These are phyloP conservation scores for Nannobrachium achirus DNA, from an alignment of 2,113 vertebrate genomes.

Conservation along the genomic window DNA sequence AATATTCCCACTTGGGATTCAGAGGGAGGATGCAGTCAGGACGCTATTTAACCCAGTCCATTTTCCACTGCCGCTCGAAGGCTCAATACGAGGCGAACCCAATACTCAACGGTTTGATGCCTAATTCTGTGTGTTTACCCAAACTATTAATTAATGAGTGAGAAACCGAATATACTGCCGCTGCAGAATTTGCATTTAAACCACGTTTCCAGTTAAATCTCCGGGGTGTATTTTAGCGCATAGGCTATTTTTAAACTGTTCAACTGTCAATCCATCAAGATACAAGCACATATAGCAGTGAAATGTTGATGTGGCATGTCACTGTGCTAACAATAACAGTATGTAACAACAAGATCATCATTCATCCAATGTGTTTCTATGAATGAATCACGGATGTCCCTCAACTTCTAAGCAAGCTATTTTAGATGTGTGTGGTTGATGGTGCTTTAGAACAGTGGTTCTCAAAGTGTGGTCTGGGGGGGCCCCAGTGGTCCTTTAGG, in stretches of 20 bases:
- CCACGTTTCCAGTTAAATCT: neutral
- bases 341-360: too few species aligned
- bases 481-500: too few species aligned
- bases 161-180: neutral
- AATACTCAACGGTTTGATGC: neutral
- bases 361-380: too few species aligned
- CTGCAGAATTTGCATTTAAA: neutral
- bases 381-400: too few species aligned
- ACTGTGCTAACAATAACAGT: too few species aligned
- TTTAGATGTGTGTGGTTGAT: too few species aligned
- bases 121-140: slow-evolving; percentile 20
- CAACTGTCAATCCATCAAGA: neutral
- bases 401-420: too few species aligned
- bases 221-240: neutral
- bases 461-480: too few species aligned
- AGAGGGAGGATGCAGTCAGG: slow-evolving; percentile 56
- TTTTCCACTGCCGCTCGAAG: neutral
- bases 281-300: too few species aligned
- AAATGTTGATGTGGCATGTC: too few species aligned
- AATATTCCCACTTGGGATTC: slow-evolving; percentile 69
- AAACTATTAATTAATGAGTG: neutral
- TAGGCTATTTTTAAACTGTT: neutral
- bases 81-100: neutral
- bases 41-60: slow-evolving; percentile 46
- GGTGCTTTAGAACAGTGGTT: too few species aligned